Conservation (phyloP, 2,797 vertebrate species). For the Bufotes viridis region DNA sequence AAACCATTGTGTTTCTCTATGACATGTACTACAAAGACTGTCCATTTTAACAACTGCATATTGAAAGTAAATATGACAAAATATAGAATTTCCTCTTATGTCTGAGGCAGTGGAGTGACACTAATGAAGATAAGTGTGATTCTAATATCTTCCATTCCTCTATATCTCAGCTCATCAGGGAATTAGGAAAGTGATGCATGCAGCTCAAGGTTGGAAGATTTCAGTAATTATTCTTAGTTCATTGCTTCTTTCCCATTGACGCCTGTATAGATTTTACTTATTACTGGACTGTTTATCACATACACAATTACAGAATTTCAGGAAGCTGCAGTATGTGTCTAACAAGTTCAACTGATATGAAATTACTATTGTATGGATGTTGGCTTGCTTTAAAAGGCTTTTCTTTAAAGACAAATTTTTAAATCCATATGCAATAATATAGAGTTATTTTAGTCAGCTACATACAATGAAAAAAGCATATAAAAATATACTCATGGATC, state of each 20-base stretch:
- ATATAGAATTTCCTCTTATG: conserved; percentile 26
- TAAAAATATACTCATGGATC: too few relatives aligned
- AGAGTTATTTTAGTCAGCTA: neutral
- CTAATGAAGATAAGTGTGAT: conserved; percentile 55
- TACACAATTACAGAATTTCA: neutral
- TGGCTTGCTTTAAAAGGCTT: neutral
- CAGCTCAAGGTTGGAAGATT: conserved; percentile 30
- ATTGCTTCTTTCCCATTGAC: neutral
- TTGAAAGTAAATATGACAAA: conserved; percentile 18
- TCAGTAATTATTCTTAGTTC: conserved; percentile 37
- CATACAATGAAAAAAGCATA: neutral
- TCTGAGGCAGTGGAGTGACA: conserved; percentile 40
- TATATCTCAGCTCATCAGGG: conserved; percentile 41
- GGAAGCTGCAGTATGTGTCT: neutral
- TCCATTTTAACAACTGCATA: neutral
- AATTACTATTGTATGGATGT: neutral
- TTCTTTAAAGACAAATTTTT: neutral
- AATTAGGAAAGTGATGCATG: conserved; percentile 26
- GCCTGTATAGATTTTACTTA: neutral
- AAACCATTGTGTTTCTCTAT: too few relatives aligned
- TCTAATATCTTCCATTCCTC: conserved; percentile 29
- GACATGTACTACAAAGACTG: neutral
- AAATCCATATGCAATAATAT: neutral
- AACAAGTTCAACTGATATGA: neutral
- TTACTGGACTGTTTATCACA: conserved; percentile 4